A percentile compares a stretch with the other conserved stretches of the same genome.
Evolutionary conservation across 1,140 invertebrate genomes (phyloP).

Genomic region (Dryas iulia): DNA sequence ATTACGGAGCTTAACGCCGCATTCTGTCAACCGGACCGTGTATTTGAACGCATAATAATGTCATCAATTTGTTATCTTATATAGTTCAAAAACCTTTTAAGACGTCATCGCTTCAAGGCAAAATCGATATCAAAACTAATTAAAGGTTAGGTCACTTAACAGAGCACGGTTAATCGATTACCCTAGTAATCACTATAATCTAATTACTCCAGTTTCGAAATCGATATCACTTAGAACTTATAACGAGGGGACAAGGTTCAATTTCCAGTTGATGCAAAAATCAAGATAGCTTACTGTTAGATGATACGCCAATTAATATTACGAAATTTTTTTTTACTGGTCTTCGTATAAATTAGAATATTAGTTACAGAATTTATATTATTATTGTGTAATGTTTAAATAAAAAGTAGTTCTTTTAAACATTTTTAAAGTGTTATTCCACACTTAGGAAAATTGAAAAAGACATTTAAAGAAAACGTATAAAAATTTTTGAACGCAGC

Average conservation of each 20-base stretch:
- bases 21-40: too few species aligned
- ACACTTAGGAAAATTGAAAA: too few species aligned
- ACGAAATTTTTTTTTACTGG: background rate
- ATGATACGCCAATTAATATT: background rate
- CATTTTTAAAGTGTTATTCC: too few species aligned
- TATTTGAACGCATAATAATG: too few species aligned
- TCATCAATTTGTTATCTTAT: background rate
- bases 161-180: background rate
- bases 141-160: background rate
- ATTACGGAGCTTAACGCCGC: too few species aligned
- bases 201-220: background rate
- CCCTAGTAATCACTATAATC: background rate
- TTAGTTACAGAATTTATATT: background rate
- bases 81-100: background rate
- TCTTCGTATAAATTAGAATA: too few species aligned
- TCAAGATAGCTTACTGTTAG: background rate
- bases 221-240: background rate
- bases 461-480: too few species aligned
- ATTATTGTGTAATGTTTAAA: too few species aligned
- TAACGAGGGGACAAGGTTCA: background rate
- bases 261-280: background rate
- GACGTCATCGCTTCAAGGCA: background rate
- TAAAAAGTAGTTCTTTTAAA: too few species aligned
- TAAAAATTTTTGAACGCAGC: too few species aligned
- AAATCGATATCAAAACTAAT: background rate